These are phyloP conservation scores for Anoplius nigerrimus DNA, from an alignment of 2,888 invertebrate species.

Conservation along the genomic window DNA sequence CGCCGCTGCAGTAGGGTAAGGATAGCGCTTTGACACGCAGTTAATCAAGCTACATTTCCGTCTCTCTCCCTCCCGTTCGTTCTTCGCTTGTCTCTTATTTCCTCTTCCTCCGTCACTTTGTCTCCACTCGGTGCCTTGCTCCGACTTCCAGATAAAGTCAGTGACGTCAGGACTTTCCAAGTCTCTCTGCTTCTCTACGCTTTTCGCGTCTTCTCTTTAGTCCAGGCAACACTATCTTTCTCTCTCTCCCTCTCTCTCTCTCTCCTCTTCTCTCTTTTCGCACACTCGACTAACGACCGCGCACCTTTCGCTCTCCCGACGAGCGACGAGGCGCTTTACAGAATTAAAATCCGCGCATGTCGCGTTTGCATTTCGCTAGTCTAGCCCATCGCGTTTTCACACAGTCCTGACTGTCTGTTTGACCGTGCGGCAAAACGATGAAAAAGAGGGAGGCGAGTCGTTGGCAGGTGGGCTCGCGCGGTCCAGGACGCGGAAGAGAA, in stretches of 20 bases:
- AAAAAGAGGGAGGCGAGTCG: too few relatives aligned
- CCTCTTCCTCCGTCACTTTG: slow-evolving; percentile 14
- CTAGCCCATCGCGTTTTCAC: background rate
- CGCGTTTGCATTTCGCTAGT: background rate
- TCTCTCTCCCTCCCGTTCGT: slow-evolving; percentile 1
- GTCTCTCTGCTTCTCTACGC: slow-evolving; percentile 20
- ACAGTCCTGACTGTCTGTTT: background rate
- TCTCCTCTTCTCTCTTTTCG: slow-evolving; percentile 10
- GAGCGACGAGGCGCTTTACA: slow-evolving; percentile 8
- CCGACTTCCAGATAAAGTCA: too few relatives aligned
- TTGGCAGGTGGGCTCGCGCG: too few relatives aligned
- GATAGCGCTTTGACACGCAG: slow-evolving; percentile 52
- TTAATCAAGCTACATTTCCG: slow-evolving; percentile 53
- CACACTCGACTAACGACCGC: slow-evolving; percentile 4
- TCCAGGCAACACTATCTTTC: slow-evolving; percentile 6
- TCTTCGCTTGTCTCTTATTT: background rate
- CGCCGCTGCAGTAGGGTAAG: slow-evolving; percentile 21
- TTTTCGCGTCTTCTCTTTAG: slow-evolving; percentile 13
- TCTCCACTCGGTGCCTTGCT: too few relatives aligned
- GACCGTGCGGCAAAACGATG: too few relatives aligned
- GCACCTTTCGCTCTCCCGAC: slow-evolving; percentile 3
- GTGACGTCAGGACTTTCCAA: background rate
- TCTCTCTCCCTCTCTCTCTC: background rate
- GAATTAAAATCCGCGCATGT: slow-evolving; percentile 20
- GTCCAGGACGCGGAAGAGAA: too few relatives aligned